Evolutionary conservation across 2,797 vertebrate genomes (phyloP), one percentile per base, ranked within the genome.

Genomic region (Pelochelys cantorii): DNA sequence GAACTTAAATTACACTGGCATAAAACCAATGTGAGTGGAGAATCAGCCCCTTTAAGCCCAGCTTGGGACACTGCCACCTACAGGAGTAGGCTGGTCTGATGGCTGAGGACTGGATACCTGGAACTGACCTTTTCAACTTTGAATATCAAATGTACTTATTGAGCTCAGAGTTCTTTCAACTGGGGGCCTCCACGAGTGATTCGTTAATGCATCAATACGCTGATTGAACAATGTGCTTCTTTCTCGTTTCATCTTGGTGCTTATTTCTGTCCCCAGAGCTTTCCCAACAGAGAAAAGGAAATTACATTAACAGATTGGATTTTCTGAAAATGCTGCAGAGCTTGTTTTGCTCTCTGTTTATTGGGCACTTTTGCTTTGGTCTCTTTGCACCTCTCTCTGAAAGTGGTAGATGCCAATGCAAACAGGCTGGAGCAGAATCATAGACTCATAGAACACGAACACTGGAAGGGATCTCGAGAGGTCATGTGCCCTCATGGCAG

Each of bases 181-280:
- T 59, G 84, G 18, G 25, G 71, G 25, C 81, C 83, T 62, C 18
- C 29, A 18, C 22, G 48, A 74, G 85, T 95, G 85, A 86, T 59
- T 87, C 83, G 37, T 83, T 89, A 96, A 56, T 54, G 87, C 86
- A 88, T 94, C 1, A 0, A 75, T 87, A 79, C 83, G 4, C 77
- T 91, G 84, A 77, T 86, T 91, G 75, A 88, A 8, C 11, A 81
- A 42, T 68, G 14, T 37, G 9, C 18, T 83, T 37, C 23, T 87
- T 84, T 77, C 59, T 93, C 31, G 68, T 2, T 84, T 27, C 79
- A 91, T 15, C 60, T 7, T 0, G 0, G 20, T 34, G 25, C n/a
- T 83, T 57, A 29, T 0, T 1, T 3, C 1, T 10, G 18, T 87
- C 55, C 37, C 48, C 12, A 78, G 74, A 89, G 18, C 11, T 4